A percentile compares a stretch with the other conserved stretches of the same genome.
Evolutionary conservation across 2,888 invertebrate genomes (phyloP).

Genomic region (Rhabditoides inermis): DNA sequence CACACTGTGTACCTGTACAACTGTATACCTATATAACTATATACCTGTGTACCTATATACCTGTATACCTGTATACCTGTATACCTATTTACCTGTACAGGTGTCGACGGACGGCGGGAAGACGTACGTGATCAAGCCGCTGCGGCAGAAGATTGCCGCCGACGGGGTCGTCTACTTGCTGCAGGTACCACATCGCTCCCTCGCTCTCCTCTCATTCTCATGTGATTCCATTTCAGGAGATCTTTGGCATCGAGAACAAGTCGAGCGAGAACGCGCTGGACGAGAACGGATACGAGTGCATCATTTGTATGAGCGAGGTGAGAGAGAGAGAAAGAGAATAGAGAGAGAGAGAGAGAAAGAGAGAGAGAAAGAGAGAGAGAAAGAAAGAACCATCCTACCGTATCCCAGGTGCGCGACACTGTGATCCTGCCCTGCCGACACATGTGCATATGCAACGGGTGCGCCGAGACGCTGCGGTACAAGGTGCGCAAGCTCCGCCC

Average conservation of each 20-base stretch:
- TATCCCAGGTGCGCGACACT: constrained; percentile 69
- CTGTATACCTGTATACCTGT: too few relatives aligned
- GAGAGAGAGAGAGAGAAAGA: neutral
- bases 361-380: neutral
- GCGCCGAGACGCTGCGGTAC: constrained; percentile 90
- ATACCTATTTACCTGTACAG: constrained; percentile 14
- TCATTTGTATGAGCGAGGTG: constrained; percentile 92
- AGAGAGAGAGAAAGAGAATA: neutral
- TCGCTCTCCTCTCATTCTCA: neutral
- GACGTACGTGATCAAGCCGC: constrained; percentile 70
- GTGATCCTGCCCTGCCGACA: constrained; percentile 92
- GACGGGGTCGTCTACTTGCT: constrained; percentile 91
- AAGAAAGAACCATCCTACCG: neutral
- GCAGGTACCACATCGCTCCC: constrained; percentile 58
- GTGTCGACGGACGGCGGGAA: constrained; percentile 32
- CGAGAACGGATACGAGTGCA: constrained; percentile 92
- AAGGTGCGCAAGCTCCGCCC: constrained; percentile 56
- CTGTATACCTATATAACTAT: too few relatives aligned
- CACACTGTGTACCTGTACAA: too few relatives aligned
- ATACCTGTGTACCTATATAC: too few relatives aligned
- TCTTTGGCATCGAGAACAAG: constrained; percentile 98
- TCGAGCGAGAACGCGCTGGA: constrained; percentile 56
- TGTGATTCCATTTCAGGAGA: constrained; percentile 68
- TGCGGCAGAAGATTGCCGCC: constrained; percentile 93
- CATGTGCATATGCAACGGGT: constrained; percentile 88